Evolutionary conservation across 64 coral and sea anemone species (phyloP).

Genomic region (Dendrophyllia cribrosa): DNA sequence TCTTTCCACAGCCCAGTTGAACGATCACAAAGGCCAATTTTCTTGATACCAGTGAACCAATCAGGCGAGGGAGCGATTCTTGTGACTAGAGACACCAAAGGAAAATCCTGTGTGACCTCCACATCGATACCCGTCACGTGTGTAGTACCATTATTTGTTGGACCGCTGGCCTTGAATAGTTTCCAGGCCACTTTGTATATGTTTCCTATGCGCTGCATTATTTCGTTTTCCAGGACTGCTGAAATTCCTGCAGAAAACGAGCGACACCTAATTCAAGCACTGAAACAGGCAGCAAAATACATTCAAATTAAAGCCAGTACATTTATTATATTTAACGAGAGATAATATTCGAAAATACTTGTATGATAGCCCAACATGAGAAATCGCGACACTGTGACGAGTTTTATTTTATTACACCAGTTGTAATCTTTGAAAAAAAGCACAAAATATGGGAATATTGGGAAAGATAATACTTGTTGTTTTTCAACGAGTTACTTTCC

Average conservation of each 20-base stretch:
- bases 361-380: too few relatives aligned
- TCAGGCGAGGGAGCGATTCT: slow-evolving; percentile 66
- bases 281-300: too few relatives aligned
- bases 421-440: too few relatives aligned
- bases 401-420: too few relatives aligned
- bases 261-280: too few relatives aligned
- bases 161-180: background rate
- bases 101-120: slow-evolving; percentile 27
- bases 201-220: background rate
- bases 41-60: slow-evolving; percentile 27
- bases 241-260: background rate
- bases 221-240: background rate
- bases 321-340: too few relatives aligned
- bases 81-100: slow-evolving; percentile 34
- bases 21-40: background rate
- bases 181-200: slow-evolving; percentile 16
- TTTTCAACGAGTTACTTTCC: too few relatives aligned
- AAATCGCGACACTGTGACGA: too few relatives aligned
- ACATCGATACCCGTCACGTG: background rate
- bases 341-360: too few relatives aligned
- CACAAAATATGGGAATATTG: too few relatives aligned
- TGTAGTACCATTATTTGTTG: background rate
- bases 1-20: background rate
- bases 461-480: too few relatives aligned
- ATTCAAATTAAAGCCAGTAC: too few relatives aligned